Evolutionary conservation across 2,113 vertebrate species (phyloP).

Genomic region (Penelope pileata): DNA sequence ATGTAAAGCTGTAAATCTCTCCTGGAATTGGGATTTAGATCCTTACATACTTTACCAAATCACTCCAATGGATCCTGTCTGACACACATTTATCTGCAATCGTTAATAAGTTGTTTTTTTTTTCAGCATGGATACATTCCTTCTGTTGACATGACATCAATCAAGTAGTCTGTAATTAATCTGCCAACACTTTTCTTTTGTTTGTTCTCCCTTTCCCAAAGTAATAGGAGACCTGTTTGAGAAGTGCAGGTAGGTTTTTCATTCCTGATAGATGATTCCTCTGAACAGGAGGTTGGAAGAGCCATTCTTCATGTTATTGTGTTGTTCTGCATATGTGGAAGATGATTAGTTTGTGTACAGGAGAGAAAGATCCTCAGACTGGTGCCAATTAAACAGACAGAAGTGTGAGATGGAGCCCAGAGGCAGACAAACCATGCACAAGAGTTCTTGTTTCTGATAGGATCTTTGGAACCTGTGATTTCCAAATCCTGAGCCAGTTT

Average conservation of each 20-base stretch:
- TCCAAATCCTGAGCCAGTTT: not conserved
- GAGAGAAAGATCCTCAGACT: not conserved
- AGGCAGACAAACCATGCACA: not conserved
- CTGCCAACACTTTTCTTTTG: not conserved
- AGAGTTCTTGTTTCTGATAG: not conserved
- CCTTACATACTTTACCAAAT: not conserved
- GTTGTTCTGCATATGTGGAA: not conserved
- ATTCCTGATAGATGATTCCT: not conserved
- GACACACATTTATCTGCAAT: not conserved
- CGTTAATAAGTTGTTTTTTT: not conserved
- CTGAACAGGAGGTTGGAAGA: not conserved
- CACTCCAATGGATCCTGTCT: not conserved
- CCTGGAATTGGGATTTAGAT: slow-evolving; percentile 34
- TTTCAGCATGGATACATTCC: not conserved
- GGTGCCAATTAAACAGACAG: not conserved
- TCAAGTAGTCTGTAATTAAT: not conserved
- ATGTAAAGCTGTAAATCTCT: slow-evolving; percentile 49
- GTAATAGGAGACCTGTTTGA: not conserved
- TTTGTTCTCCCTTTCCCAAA: slow-evolving; percentile 2
- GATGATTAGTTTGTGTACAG: not conserved
- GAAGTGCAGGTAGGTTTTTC: not conserved
- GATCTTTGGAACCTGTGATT: not conserved
- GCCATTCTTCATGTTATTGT: not conserved
- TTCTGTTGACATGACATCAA: not conserved
- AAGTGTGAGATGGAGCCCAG: fast-evolving